Percentiles rank a stretch among this genome's conserved stretches.
phyloP scores from a whole-genome alignment of 2,113 vertebrate species.

The Chunga burmeisteri region DNA sequence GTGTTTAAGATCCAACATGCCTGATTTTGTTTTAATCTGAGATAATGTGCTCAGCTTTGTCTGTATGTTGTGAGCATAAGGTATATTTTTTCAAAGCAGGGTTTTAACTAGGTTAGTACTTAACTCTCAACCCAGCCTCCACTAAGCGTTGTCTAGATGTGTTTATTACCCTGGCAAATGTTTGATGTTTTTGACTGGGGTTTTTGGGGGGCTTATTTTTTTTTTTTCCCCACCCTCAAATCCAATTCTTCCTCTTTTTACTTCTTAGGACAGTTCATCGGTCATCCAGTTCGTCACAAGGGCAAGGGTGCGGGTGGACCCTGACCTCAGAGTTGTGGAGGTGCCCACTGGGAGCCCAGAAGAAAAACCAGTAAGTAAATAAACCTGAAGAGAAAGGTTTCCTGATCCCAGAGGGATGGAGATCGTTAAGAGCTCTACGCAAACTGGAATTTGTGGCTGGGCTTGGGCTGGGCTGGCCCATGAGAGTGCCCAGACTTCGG shows the following conservation, averaged over 20 bases:
- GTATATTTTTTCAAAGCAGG: background rate
- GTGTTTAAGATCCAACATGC: background rate
- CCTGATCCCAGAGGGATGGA: background rate
- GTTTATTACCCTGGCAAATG: background rate
- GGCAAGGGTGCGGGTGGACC: slow-evolving; percentile 80
- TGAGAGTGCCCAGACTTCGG: background rate
- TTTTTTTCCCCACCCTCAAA: background rate
- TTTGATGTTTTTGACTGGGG: background rate
- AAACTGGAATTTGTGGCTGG: background rate
- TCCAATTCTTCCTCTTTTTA: background rate
- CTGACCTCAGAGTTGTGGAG: slow-evolving; percentile 81
- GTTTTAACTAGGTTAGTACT: background rate
- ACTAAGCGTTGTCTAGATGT: background rate
- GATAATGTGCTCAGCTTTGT: background rate
- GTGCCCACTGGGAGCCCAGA: slow-evolving; percentile 83
- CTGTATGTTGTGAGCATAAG: background rate
- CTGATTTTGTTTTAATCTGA: background rate
- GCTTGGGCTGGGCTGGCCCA: background rate
- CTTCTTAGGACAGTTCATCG: slow-evolving; percentile 89
- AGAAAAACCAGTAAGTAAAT: slow-evolving; percentile 86
- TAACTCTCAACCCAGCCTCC: background rate
- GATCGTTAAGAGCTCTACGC: background rate
- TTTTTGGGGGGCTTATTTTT: too few species aligned
- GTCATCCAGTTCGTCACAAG: slow-evolving; percentile 95
- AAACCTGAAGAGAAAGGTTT: background rate